phyloP scores from a whole-genome alignment of 1,140 invertebrate genomes.

The Lucilia sericata region DNA sequence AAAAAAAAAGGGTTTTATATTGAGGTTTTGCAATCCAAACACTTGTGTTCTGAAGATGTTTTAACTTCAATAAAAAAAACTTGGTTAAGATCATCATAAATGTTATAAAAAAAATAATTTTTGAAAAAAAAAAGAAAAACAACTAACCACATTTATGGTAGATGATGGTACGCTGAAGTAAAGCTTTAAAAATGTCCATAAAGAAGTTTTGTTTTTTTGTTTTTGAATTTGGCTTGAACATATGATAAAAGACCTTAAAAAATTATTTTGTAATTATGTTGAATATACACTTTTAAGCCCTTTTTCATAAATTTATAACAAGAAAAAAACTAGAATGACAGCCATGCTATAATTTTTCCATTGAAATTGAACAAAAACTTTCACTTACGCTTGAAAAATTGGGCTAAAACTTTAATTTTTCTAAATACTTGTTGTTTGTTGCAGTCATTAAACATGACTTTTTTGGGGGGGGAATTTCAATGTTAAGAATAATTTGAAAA shows the following conservation, averaged over 20 bases:
- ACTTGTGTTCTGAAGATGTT: neutral
- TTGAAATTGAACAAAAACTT: neutral
- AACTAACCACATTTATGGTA: neutral
- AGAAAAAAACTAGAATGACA: neutral
- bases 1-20: neutral
- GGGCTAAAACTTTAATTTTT: neutral
- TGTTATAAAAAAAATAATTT: too few relatives aligned
- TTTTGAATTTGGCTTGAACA: neutral
- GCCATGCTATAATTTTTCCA: neutral
- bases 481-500: too few relatives aligned
- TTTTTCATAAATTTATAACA: neutral
- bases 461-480: too few relatives aligned
- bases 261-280: neutral
- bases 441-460: neutral
- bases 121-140: neutral
- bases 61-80: neutral
- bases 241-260: neutral
- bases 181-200: neutral
- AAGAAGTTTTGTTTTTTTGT: neutral
- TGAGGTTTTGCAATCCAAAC: neutral
- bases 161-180: neutral
- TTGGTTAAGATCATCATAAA: neutral
- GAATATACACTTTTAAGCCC: neutral
- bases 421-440: neutral
- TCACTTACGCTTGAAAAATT: neutral